Conservation (phyloP, 2,888 invertebrate species). For the Amaurobius ferox region DNA sequence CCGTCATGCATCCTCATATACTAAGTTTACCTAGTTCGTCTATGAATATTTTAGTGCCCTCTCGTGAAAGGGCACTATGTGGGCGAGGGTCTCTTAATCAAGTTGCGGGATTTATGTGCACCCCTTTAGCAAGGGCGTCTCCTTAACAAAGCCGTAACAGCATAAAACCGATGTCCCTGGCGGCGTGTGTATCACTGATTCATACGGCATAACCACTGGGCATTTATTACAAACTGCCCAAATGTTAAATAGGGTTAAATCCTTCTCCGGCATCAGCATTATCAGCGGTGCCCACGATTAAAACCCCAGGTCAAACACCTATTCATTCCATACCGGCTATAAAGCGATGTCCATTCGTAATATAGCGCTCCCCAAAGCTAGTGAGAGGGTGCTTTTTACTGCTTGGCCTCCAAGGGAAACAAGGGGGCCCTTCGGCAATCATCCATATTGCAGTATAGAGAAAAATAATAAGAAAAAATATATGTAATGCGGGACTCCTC, state of each 20-base stretch:
- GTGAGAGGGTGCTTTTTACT: background rate
- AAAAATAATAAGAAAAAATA: constrained; percentile 45
- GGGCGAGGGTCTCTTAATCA: background rate
- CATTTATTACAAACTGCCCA: constrained; percentile 39
- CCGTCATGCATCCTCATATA: too few relatives aligned
- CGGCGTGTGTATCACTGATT: constrained; percentile 18
- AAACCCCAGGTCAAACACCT: constrained; percentile 64
- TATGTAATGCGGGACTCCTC: background rate
- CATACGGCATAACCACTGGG: constrained; percentile 48
- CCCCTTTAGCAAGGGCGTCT: background rate
- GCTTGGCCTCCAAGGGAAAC: constrained; percentile 21
- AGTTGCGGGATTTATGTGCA: background rate
- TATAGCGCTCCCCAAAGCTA: constrained; percentile 26
- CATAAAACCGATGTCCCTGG: background rate
- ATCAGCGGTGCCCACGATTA: constrained; percentile 29
- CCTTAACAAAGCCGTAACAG: background rate
- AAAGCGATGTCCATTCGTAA: constrained; percentile 60
- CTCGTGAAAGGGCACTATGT: too few relatives aligned
- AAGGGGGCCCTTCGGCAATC: constrained; percentile 30
- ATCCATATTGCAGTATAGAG: constrained; percentile 62
- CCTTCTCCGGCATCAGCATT: constrained; percentile 33
- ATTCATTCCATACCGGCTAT: constrained; percentile 50
- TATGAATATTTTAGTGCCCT: too few relatives aligned
- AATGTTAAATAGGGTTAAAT: constrained; percentile 63
- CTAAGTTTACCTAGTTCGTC: too few relatives aligned